These are phyloP conservation scores for Theonella swinhoei DNA, from an alignment of 37 sponge, comb jelly and placozoan genomes.

Conservation along the genomic window DNA sequence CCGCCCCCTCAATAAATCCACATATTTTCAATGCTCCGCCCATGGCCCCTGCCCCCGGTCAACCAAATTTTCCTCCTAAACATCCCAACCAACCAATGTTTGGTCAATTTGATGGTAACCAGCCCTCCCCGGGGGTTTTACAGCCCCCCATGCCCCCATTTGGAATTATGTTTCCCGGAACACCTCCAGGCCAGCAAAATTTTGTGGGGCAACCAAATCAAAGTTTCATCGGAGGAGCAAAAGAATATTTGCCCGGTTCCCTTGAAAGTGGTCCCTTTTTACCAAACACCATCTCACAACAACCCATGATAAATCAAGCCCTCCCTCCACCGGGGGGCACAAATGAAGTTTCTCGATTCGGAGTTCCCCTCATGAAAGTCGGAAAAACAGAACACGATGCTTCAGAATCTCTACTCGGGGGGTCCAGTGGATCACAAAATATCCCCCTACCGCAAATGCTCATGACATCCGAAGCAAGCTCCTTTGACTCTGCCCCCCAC, in stretches of 20 bases:
- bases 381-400: not conserved
- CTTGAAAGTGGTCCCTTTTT: not conserved
- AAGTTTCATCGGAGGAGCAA: not conserved
- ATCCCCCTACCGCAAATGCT: not conserved
- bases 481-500: not conserved
- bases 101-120: constrained; percentile 24
- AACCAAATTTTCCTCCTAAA: constrained; percentile 23
- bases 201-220: constrained; percentile 19
- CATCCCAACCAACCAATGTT: constrained; percentile 13
- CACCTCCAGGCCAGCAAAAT: not conserved
- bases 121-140: not conserved
- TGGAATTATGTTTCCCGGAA: not conserved
- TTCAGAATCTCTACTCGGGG: not conserved
- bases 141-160: not conserved
- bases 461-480: not conserved
- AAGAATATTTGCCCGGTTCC: constrained; percentile 1
- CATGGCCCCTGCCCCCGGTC: constrained; percentile 6
- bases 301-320: not conserved
- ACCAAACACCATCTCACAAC: not conserved
- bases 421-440: not conserved
- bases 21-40: constrained; percentile 24
- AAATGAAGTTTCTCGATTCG: not conserved
- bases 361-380: constrained; percentile 6
- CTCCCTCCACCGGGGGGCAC: not conserved
- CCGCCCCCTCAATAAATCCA: constrained; percentile 42